Percentiles rank a stretch among this genome's conserved stretches.
These are phyloP conservation scores for Andrena praecox DNA, from an alignment of 2,888 invertebrate species.

Conservation along the genomic window DNA sequence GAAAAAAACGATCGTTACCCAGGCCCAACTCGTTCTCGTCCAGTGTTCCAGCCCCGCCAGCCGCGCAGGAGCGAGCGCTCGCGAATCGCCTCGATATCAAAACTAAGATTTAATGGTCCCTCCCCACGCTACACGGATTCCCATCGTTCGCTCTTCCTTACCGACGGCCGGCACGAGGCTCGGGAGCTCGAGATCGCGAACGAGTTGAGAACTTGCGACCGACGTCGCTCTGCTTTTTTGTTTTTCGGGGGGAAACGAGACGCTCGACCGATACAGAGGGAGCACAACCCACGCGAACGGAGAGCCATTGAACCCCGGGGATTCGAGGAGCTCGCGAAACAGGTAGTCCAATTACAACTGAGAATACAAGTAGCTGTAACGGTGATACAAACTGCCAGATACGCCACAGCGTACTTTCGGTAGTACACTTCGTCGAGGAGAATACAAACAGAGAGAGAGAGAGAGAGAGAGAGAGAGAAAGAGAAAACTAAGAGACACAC, in stretches of 20 bases:
- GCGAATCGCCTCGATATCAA: constrained; percentile 1
- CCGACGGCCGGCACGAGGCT: not conserved
- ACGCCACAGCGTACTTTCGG: constrained; percentile 64
- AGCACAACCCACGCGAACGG: constrained; percentile 21
- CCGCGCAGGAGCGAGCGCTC: not conserved
- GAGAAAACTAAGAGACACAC: constrained; percentile 2
- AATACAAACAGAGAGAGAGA: constrained; percentile 3
- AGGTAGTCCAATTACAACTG: constrained; percentile 61
- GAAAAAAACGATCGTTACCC: constrained; percentile 43
- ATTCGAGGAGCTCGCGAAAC: constrained; percentile 54
- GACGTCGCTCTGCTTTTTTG: constrained; percentile 40
- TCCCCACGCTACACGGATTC: no score
- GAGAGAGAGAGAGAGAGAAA: constrained; percentile 14
- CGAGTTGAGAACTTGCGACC: constrained; percentile 35
- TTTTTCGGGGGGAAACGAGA: not conserved
- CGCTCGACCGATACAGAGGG: constrained; percentile 12
- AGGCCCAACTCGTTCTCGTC: constrained; percentile 47
- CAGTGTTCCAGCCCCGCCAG: constrained; percentile 24
- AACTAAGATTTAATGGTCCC: no score
- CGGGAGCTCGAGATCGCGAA: constrained; percentile 31
- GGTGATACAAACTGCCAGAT: constrained; percentile 73
- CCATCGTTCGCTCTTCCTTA: not conserved
- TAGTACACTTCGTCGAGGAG: constrained; percentile 59
- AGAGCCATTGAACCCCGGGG: constrained; percentile 15
- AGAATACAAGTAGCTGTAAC: constrained; percentile 51